Percentiles rank a stretch among this genome's conserved stretches.
phyloP scores from a whole-genome alignment of 2,113 vertebrate species.

The Petrocephalus microphthalmus region DNA sequence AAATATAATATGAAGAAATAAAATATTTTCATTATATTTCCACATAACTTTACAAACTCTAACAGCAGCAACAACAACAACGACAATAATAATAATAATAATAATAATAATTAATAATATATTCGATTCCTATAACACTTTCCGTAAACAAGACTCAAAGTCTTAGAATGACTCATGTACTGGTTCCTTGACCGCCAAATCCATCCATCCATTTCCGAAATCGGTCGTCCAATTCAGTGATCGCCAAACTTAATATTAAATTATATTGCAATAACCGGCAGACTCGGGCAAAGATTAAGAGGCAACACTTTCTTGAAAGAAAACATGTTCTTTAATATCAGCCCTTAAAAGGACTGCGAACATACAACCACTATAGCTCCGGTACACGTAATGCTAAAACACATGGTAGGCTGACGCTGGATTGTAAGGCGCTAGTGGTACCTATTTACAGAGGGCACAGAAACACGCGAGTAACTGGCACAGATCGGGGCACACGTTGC shows the following conservation, averaged over 20 bases:
- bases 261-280: too few relatives aligned
- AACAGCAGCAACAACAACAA: neutral
- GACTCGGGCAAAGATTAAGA: neutral
- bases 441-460: neutral
- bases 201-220: too few relatives aligned
- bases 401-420: neutral
- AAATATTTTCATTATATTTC: neutral
- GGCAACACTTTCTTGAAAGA: neutral
- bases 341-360: neutral
- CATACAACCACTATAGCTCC: neutral
- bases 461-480: neutral
- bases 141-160: neutral
- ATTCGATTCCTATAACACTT: neutral
- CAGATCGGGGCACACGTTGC: neutral
- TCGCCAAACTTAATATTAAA: too few relatives aligned
- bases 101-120: too few relatives aligned
- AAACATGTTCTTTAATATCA: neutral
- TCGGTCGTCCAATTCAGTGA: too few relatives aligned
- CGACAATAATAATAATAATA: too few relatives aligned
- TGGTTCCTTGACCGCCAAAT: neutral
- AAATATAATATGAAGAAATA: neutral
- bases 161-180: neutral
- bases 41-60: neutral
- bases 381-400: neutral
- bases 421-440: neutral